Evolutionary conservation across 1,140 invertebrate species (phyloP), one percentile per base, ranked within the genome.

Genomic region (Zeugodacus cucurbitae): DNA sequence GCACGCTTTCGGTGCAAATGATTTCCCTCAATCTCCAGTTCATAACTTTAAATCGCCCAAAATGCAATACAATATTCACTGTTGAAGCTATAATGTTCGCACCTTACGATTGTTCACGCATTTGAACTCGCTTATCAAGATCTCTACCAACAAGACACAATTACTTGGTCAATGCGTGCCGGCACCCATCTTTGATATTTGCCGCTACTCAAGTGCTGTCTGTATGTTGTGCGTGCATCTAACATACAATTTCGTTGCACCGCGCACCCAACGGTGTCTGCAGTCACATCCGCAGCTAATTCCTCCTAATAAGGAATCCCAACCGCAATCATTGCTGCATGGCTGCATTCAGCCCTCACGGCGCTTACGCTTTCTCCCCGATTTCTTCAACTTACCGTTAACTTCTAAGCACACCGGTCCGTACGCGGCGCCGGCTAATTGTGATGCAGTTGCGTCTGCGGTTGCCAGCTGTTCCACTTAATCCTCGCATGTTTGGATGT

Each of bases 371-470:
- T 29, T 34, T 67, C 29, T 67, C 34, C 29, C 29, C 3, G 26
- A 10, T 14, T 67, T 5, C 29, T 32, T 67, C 29, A 10, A 14
- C 29, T 29, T 10, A 29, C 11, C 11, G 26, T 29, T 17, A 67
- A 67, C 64, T 67, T 67, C 29, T 67, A 67, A 67, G 26, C 29
- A 67, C 58, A 62, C 26, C 22, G n/a, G n/a, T 26, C 6, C 58
- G n/a, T 62, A 62, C 26, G 58, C 58, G 64, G 26, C 26, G 64
- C 14, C 29, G 64, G 64, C 14, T 67, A 67, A 67, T 67, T 32
- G 64, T 32, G 29, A 29, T 67, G 64, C 64, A 67, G 64, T 67
- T 67, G 64, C 64, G 64, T 67, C 64, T 67, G 64, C 64, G 64
- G 64, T 67, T 67, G 29, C 26, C 64, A 67, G 26, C 64, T 67